phyloP scores from a whole-genome alignment of 1,140 invertebrate species.

The Rhagoletis zephyria region DNA sequence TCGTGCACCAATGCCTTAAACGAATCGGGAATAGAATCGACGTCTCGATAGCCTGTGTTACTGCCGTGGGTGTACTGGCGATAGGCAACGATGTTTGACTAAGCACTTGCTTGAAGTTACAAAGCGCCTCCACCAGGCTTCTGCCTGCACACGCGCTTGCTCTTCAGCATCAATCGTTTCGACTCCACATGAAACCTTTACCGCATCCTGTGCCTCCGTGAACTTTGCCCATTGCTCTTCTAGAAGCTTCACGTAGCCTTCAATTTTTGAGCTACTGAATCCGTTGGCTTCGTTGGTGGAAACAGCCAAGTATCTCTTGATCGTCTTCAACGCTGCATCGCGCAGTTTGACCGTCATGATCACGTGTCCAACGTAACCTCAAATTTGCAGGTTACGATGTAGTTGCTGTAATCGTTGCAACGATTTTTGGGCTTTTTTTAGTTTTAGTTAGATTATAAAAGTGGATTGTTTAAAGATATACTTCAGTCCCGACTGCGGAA shows the following conservation, averaged over 20 bases:
- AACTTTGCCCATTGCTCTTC: conserved; percentile 27
- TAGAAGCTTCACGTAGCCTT: conserved; percentile 14
- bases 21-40: background rate
- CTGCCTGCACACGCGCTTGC: background rate
- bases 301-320: background rate
- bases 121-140: conserved; percentile 13
- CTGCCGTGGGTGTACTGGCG: background rate
- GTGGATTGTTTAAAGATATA: too few relatives aligned
- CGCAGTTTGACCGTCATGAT: background rate
- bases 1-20: conserved; percentile 21
- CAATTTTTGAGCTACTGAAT: background rate
- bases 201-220: background rate
- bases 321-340: background rate
- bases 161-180: conserved; percentile 15
- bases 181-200: too few relatives aligned
- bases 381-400: too few relatives aligned
- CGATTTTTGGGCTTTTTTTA: too few relatives aligned
- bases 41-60: background rate
- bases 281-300: background rate
- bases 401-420: too few relatives aligned
- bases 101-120: background rate
- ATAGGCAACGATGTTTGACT: background rate
- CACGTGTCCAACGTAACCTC: background rate
- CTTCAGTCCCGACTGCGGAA: too few relatives aligned
- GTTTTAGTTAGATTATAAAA: too few relatives aligned